These are phyloP conservation scores for Plecturocebus donacophilus DNA, from an alignment of 2,113 vertebrate species.

Conservation along the genomic window DNA sequence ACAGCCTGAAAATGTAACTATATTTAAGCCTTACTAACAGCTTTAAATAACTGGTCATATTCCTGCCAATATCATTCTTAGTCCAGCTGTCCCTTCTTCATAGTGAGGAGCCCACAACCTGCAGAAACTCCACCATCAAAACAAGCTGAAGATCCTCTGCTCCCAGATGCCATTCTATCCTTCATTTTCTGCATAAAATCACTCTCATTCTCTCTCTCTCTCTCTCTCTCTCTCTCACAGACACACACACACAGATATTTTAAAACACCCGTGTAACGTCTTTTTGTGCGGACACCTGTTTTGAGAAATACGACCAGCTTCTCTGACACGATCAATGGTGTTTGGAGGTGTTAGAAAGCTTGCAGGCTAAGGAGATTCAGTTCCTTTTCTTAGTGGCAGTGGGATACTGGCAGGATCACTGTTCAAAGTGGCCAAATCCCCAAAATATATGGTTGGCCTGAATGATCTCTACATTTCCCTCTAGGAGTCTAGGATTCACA, in stretches of 20 bases:
- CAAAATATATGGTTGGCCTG: not conserved
- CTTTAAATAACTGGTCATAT: not conserved
- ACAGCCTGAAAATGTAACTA: not conserved
- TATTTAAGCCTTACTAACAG: conserved; percentile 21
- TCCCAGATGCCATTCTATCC: not conserved
- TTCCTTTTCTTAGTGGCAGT: not conserved
- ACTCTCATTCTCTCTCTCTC: not conserved
- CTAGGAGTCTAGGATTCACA: not conserved
- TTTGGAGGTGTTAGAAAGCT: not conserved
- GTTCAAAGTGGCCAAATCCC: not conserved
- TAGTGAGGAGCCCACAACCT: accelerated
- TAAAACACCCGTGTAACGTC: not conserved
- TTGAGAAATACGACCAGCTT: not conserved
- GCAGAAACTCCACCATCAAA: not conserved
- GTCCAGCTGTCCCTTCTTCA: not conserved
- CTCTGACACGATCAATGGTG: not conserved
- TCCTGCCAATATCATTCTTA: not conserved
- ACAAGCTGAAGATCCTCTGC: not conserved
- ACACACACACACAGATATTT: not conserved
- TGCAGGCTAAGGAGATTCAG: not conserved
- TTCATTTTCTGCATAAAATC: not conserved
- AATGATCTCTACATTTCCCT: not conserved
- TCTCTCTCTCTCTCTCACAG: not conserved
- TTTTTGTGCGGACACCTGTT: not conserved
- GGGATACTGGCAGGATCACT: not conserved